A percentile compares a stretch with the other conserved stretches of the same genome.
These are phyloP conservation scores for Muscidifurax raptorellus DNA, from an alignment of 1,140 invertebrate genomes.

Conservation along the genomic window DNA sequence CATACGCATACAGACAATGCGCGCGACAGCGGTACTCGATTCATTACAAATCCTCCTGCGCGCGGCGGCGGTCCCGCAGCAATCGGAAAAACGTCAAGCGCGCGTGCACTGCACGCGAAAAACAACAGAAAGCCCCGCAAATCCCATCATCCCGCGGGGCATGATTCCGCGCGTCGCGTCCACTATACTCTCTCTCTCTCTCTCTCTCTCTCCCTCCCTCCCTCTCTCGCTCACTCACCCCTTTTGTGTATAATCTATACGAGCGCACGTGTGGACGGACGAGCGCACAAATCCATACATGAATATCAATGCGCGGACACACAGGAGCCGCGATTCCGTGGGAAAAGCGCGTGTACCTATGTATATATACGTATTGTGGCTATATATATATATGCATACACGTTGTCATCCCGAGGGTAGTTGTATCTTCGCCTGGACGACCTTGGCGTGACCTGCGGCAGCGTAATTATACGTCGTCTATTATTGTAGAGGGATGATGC, in stretches of 20 bases:
- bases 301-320: constrained; percentile 21
- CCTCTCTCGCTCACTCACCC: neutral
- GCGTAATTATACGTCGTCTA: neutral
- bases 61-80: neutral
- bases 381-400: neutral
- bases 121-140: neutral
- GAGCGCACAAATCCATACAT: constrained; percentile 2
- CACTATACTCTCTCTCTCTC: neutral
- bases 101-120: neutral
- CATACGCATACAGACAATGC: neutral
- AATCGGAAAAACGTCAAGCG: constrained; percentile 14
- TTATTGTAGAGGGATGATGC: neutral
- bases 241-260: neutral
- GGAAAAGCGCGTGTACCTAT: constrained; percentile 20
- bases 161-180: neutral
- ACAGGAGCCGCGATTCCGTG: constrained; percentile 22
- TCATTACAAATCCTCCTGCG: neutral
- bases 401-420: neutral
- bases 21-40: neutral
- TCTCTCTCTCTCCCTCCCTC: neutral
- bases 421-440: neutral
- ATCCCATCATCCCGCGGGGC: neutral
- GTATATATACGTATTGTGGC: neutral
- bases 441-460: constrained; percentile 12
- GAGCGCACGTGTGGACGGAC: neutral